Base-by-base conservation (phyloP, 2,888 invertebrate genomes). In the Ditylenchus weischeri region DNA sequence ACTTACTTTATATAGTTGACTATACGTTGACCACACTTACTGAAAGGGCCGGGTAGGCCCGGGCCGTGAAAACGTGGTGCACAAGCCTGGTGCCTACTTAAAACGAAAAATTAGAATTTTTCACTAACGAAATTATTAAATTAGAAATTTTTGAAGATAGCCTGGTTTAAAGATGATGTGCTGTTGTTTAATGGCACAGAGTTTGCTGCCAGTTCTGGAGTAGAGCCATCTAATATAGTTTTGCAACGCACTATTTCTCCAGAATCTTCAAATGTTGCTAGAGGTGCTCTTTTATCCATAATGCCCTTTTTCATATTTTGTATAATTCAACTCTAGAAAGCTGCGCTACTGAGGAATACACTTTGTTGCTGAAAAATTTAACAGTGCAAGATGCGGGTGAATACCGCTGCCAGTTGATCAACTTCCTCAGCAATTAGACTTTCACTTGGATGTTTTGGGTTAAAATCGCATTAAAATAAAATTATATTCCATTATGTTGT, bases 361-460 rank as follows among this genome's bases (percentile, higher is more conserved):
- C 78, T 0, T 68, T 81, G 48, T 73, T 81, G 21, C 68, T 81
- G 35, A 75, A 75, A 48, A 81, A 81, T 66, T 65, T 81, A 21
- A 79, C 79, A 18, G 73, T 77, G 59, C 75, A 77, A 61, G 80
- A 80, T 62, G 72, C 78, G 5, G 80, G 80, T 18, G 68, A 78
- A 51, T 81, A 80, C 58, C 64, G 76, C 5, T 81, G 81, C 62
- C 78, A 79, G 67, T 67, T 81, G 21, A 72, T 70, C 29, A 75
- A 77, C 47, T 66, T 35, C 75, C 76, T 0, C 80, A 81, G 66
- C 69, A 78, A 49, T 71, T 80, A 21, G 80, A 80, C 62, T 80
- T 80, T 60, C 78, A 79, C 66, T 72, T 80, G 15, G 78, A 80
- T 69, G 80, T 80, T 58, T 66, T 80, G 19, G 80, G 80, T 78